Base-by-base conservation (phyloP, 2,113 vertebrate species). In the Propithecus coquereli region DNA sequence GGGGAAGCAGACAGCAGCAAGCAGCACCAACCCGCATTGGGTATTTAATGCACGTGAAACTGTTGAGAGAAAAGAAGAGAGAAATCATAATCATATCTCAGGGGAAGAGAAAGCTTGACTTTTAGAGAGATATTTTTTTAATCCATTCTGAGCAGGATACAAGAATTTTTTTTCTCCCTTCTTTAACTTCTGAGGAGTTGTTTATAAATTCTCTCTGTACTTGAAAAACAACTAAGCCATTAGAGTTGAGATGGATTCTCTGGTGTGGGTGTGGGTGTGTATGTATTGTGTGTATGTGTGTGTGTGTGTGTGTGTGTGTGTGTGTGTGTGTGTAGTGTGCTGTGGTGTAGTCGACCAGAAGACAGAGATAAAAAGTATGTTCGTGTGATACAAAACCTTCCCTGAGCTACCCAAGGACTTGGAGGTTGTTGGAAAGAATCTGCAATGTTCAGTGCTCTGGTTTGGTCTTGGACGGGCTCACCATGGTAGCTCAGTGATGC, bases 121-220 rank as follows among this genome's bases (percentile, higher is more conserved):
- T 52, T 65, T 43, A 90, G 84, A 85, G 70, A 87, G 87, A 74
- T 47, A 57, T 76, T 71, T 84, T 86, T 45, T 6, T 40, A 95
- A 93, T 96, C 93, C 57, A 79, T 94, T 97, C 57, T 92, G 91
- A 82, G 71, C 59, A 85, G 47, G 83, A 86, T 93, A 27, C 37
- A 93, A 91, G 70, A 93, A 71, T 47, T 70, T 86, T 87, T 12
- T 5, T 11, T 68, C 74, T 37, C 37, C 47, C 22, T 87, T 74
- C 83, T 96, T 94, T 97, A 83, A 96, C 85, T 96, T 98, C 87
- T 68, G 90, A 89, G 88, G 87, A 92, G 95, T 97, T 97, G 96
- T 91, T 89, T 71, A 94, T 63, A 82, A 95, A 93, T 83, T 97
- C 68, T 50, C 91, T 96, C 50, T 11, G 90, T 91, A 94, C 84